Percentiles rank a stretch among this genome's conserved stretches.
These are phyloP conservation scores for Conus betulinus DNA, from an alignment of 1,140 invertebrate genomes.

Conservation along the genomic window DNA sequence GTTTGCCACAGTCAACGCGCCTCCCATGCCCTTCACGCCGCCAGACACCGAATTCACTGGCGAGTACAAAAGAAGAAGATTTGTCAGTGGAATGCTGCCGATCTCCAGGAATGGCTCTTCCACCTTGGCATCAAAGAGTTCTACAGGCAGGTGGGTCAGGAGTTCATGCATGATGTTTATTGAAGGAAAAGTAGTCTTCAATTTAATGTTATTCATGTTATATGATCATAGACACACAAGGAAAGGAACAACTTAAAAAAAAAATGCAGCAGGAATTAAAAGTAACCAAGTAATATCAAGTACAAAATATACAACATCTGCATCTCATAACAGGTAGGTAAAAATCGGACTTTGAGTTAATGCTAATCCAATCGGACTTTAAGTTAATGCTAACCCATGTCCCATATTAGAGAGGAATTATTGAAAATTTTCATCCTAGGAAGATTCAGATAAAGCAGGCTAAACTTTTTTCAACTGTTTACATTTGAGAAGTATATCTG, in stretches of 20 bases:
- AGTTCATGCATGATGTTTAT: background rate
- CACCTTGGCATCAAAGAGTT: conserved; percentile 73
- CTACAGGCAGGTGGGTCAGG: conserved; percentile 54
- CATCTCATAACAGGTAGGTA: no score
- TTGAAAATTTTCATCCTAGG: no score
- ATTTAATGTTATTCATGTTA: background rate
- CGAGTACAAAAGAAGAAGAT: conserved; percentile 73
- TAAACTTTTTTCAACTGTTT: no score
- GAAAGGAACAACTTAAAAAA: background rate
- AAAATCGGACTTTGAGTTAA: no score
- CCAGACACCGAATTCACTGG: conserved; percentile 70
- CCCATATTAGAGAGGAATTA: no score
- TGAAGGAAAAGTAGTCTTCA: no score
- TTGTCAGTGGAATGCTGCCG: conserved; percentile 70
- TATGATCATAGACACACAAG: background rate
- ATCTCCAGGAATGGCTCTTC: conserved; percentile 75
- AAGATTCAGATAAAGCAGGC: no score
- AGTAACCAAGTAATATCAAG: no score
- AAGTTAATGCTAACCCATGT: no score
- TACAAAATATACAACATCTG: no score
- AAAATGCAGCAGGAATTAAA: background rate
- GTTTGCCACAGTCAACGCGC: conserved; percentile 62
- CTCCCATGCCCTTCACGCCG: conserved; percentile 56
- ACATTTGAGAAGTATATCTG: no score
- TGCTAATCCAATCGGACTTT: no score